Evolutionary conservation across 2,888 invertebrate species (phyloP), one percentile per base, ranked within the genome.

Genomic region (Oeneis ivallda): DNA sequence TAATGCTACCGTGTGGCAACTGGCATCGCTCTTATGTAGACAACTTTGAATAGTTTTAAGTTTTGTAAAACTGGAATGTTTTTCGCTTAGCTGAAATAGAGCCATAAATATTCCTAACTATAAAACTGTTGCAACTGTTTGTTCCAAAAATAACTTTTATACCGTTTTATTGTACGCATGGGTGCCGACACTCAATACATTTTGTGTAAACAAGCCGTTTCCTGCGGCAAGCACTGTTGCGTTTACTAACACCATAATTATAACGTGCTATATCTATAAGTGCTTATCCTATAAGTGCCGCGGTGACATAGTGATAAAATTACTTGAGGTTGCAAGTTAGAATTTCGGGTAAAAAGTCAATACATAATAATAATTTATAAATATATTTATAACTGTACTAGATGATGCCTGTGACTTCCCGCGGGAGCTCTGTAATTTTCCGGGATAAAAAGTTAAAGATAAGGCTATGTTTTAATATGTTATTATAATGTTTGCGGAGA

Each of bases 151-250:
- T 60, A 60, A 9, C 47, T 39, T n/a, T 60, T 49, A 60, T 50
- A 49, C 47, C 49, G 60, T 49, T 60, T 37, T 60, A 59, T 59
- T 49, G 49, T 39, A 61, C 39, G 50, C 52, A n/a, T 61, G 61
- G 32, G 17, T 41, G 39, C 61, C 61, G 61, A 52, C 61, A 61
- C 61, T 11, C 41, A 52, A 61, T 64, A 70, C 53, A 61, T 66
- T 63, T 69, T 68, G 69, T 69, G 71, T 72, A 74, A 74, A 71
- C 74, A 74, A 69, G 61, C 64, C 67, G 68, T 71, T 75, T 75
- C 75, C 75, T 70, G 70, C 45, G 64, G 64, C 62, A 39, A 54
- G 64, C 26, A 64, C 65, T 65, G 19, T 52, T 59, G 11, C 68
- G 71, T 73, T 75, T 73, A 72, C 72, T 68, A 74, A 74, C 68